Conservation (phyloP, 2,797 vertebrate species). For the Lophotriccus pileatus region DNA sequence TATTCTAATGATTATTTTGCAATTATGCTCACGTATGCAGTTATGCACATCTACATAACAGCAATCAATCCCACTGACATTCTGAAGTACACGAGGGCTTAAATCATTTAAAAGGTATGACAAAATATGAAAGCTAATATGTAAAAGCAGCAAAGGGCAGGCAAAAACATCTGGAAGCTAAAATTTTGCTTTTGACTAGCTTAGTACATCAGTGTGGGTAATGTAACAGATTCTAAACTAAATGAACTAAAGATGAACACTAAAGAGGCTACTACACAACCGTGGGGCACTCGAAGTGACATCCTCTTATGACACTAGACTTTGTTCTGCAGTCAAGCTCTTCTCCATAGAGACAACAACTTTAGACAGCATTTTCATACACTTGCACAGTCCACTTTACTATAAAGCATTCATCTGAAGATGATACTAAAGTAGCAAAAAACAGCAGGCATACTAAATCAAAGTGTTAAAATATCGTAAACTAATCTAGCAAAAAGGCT, state of each 20-base stretch:
- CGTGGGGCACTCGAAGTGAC: fast-evolving
- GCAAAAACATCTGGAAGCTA: not conserved
- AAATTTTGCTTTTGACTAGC: not conserved
- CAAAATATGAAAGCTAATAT: not conserved
- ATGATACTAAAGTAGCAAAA: not conserved
- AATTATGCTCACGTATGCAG: not conserved
- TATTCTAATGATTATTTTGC: not conserved
- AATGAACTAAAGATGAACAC: not conserved
- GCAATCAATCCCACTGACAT: not conserved
- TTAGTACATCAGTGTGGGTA: not conserved
- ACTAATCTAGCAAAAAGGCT: not conserved
- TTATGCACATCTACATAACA: not conserved
- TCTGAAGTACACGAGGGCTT: not conserved
- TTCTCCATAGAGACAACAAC: not conserved
- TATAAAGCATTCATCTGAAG: not conserved
- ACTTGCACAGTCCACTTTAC: not conserved
- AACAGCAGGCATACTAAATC: not conserved
- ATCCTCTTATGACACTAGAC: not conserved
- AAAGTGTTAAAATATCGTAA: not conserved
- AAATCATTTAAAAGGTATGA: not conserved
- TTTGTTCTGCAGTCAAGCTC: not conserved
- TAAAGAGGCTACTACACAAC: not conserved
- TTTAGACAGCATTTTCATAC: not conserved
- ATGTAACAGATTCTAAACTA: not conserved
- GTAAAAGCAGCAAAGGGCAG: not conserved